These are phyloP conservation scores for Zaprionus camerounensis DNA, from an alignment of 1,140 invertebrate species.

Conservation along the genomic window DNA sequence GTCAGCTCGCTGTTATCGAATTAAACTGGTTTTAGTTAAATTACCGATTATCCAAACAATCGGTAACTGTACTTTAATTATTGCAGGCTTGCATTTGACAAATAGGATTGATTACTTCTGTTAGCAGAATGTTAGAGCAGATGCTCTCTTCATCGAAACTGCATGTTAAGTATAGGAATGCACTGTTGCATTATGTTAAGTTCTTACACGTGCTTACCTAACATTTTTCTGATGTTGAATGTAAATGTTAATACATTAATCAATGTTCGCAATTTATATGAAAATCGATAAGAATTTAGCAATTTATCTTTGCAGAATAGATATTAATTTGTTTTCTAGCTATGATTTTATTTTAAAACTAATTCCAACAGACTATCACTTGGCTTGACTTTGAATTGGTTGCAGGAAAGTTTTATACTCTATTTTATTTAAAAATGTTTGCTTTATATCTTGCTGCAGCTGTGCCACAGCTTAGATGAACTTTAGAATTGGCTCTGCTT, in stretches of 20 bases:
- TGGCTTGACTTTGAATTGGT: constrained; percentile 5
- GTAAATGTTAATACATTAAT: too few relatives aligned
- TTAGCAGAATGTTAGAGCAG: background rate
- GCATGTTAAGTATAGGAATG: background rate
- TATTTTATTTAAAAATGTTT: background rate
- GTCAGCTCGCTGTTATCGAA: constrained; percentile 34
- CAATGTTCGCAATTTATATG: background rate
- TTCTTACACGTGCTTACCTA: background rate
- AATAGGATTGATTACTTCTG: background rate
- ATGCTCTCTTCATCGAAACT: background rate
- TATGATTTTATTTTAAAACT: background rate
- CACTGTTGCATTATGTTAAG: too few relatives aligned
- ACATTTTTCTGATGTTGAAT: background rate
- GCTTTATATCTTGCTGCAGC: background rate
- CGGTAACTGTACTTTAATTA: background rate
- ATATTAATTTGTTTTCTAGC: background rate
- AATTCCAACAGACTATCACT: constrained; percentile 12
- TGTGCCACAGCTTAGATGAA: background rate
- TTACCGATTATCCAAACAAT: background rate
- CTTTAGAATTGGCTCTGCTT: background rate
- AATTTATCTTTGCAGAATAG: background rate
- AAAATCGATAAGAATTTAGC: background rate
- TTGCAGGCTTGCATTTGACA: background rate
- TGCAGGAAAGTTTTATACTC: constrained; percentile 2
- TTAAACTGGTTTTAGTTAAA: constrained; percentile 29